These are phyloP conservation scores for Gymnodraco acuticeps DNA, from an alignment of 2,797 vertebrate species.

Conservation along the genomic window DNA sequence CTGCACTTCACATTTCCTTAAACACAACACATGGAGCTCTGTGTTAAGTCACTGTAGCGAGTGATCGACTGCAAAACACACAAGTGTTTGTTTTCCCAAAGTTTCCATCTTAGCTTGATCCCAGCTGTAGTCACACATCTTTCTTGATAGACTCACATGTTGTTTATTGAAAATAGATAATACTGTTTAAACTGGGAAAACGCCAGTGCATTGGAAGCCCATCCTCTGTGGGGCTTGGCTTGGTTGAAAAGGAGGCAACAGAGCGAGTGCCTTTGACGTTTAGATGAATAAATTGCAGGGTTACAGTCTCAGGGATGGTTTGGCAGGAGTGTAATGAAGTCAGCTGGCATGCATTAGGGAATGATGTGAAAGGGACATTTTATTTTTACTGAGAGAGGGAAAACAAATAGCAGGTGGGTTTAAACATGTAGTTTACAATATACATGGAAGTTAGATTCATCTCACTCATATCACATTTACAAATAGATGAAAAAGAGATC, in stretches of 20 bases:
- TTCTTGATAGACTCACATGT: slow-evolving; percentile 24
- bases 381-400: slow-evolving; percentile 28
- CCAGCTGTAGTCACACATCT: slow-evolving; percentile 26
- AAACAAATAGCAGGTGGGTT: slow-evolving; percentile 37
- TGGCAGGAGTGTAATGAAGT: slow-evolving; percentile 61
- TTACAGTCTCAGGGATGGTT: slow-evolving; percentile 50
- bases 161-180: slow-evolving; percentile 37
- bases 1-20: slow-evolving; percentile 44
- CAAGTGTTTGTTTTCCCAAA: slow-evolving; percentile 32
- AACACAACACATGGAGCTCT: slow-evolving; percentile 44
- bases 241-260: slow-evolving; percentile 39
- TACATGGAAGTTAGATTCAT: slow-evolving; percentile 20
- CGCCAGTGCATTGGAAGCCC: slow-evolving; percentile 30
- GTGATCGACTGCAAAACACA: slow-evolving; percentile 24
- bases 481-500: slow-evolving; percentile 26
- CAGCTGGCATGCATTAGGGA: slow-evolving; percentile 45
- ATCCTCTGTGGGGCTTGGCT: slow-evolving; percentile 33
- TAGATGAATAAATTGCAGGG: slow-evolving; percentile 57
- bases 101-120: slow-evolving; percentile 31
- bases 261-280: slow-evolving; percentile 53
- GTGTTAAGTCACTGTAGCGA: slow-evolving; percentile 29
- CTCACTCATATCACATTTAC: slow-evolving; percentile 18
- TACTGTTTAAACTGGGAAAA: slow-evolving; percentile 42
- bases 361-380: slow-evolving; percentile 18
- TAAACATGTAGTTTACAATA: slow-evolving; percentile 19